These are phyloP conservation scores for Lasioglossum figueresi DNA, from an alignment of 2,888 invertebrate species.

Conservation along the genomic window DNA sequence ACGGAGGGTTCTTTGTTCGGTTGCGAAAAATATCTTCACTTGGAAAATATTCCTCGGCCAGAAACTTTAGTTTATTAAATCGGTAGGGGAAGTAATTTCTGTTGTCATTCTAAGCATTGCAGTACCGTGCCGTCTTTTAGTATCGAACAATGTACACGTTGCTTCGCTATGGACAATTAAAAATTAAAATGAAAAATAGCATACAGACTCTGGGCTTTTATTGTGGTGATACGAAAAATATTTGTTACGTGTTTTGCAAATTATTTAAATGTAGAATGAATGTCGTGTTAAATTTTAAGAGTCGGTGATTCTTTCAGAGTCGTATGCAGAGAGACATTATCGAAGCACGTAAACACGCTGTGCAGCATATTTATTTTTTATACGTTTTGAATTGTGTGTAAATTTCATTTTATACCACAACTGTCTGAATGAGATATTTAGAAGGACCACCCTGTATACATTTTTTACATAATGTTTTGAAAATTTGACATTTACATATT, in stretches of 20 bases:
- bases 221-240: neutral
- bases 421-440: no score
- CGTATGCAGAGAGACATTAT: neutral
- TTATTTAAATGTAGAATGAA: neutral
- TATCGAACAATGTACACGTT: neutral
- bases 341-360: neutral
- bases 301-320: neutral
- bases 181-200: neutral
- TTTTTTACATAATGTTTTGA: neutral
- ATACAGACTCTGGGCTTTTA: neutral
- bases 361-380: neutral
- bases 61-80: neutral
- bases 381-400: neutral
- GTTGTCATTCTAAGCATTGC: neutral
- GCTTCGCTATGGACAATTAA: neutral
- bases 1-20: neutral
- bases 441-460: neutral
- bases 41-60: neutral
- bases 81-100: neutral
- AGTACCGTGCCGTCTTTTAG: neutral
- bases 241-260: neutral
- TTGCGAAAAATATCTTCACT: no score
- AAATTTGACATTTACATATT: neutral
- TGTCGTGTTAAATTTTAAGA: neutral
- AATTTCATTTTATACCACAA: neutral